These are phyloP conservation scores for Atherinomorus stipes DNA, from an alignment of 2,113 vertebrate genomes.

Conservation along the genomic window DNA sequence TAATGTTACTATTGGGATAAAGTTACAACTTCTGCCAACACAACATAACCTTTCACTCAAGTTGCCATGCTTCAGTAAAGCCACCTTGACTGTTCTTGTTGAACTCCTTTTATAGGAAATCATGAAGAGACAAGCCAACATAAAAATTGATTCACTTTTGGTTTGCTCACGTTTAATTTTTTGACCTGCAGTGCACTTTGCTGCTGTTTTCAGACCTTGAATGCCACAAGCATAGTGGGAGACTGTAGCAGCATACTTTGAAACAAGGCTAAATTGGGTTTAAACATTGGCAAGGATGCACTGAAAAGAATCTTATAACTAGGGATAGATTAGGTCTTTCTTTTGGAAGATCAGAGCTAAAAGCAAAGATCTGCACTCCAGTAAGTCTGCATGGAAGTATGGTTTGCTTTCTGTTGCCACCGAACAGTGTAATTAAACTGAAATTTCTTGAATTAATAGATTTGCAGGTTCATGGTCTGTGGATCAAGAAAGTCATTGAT, in stretches of 20 bases:
- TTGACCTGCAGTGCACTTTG: neutral
- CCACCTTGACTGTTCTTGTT: too few relatives aligned
- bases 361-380: neutral
- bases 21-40: too few relatives aligned
- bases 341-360: neutral
- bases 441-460: constrained; percentile 23
- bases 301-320: constrained; percentile 35
- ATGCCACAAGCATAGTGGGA: neutral
- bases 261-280: constrained; percentile 51
- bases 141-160: too few relatives aligned
- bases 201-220: neutral
- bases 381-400: neutral
- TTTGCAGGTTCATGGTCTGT: constrained; percentile 10
- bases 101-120: too few relatives aligned
- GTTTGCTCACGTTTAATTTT: too few relatives aligned
- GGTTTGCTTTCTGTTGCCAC: constrained; percentile 2
- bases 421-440: constrained; percentile 27
- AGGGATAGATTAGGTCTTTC: constrained; percentile 48
- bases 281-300: constrained; percentile 24
- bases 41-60: too few relatives aligned
- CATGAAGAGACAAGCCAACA: too few relatives aligned
- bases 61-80: too few relatives aligned
- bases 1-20: too few relatives aligned
- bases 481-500: neutral
- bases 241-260: neutral